Conservation (phyloP, 2,888 invertebrate species). For the Tinea semifulvella region DNA sequence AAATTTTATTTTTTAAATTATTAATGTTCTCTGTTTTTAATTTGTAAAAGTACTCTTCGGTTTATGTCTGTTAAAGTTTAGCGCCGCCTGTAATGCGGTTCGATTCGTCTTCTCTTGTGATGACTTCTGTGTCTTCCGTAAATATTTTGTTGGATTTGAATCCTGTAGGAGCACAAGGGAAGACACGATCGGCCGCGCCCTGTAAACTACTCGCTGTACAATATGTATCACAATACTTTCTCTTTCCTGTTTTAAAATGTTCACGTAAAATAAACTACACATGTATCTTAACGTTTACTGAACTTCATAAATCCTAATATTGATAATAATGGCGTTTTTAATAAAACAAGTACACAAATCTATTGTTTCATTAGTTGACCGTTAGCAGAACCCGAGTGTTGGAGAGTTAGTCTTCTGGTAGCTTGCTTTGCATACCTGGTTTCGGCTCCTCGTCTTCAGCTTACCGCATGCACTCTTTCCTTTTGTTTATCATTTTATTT, state of each 20-base stretch:
- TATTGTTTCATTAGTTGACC: slow-evolving; percentile 23
- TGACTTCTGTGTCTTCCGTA: slow-evolving; percentile 6
- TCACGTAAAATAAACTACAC: slow-evolving; percentile 63
- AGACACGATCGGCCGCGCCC: slow-evolving; percentile 14
- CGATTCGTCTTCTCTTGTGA: not conserved
- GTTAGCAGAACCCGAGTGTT: not conserved
- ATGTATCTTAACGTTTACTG: slow-evolving; percentile 41
- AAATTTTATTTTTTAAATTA: slow-evolving; percentile 61
- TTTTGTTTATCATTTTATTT: slow-evolving; percentile 7
- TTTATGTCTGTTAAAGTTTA: slow-evolving; percentile 4
- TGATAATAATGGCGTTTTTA: slow-evolving; percentile 68
- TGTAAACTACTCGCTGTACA: not conserved
- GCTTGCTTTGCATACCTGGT: slow-evolving; percentile 11
- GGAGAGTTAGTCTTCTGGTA: not conserved
- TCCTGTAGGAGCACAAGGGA: not conserved
- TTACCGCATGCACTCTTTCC: slow-evolving; percentile 9
- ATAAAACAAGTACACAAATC: slow-evolving; percentile 64
- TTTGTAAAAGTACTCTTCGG: slow-evolving; percentile 1
- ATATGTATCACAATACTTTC: slow-evolving; percentile 36
- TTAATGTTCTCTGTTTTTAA: slow-evolving; percentile 23
- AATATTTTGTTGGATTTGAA: not conserved
- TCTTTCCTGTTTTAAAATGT: slow-evolving; percentile 47
- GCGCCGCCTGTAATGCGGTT: slow-evolving; percentile 9
- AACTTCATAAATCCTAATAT: slow-evolving; percentile 68
- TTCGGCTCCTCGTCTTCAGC: slow-evolving; percentile 11